Evolutionary conservation across 2,113 vertebrate genomes (phyloP).

Genomic region (Bucco capensis): DNA sequence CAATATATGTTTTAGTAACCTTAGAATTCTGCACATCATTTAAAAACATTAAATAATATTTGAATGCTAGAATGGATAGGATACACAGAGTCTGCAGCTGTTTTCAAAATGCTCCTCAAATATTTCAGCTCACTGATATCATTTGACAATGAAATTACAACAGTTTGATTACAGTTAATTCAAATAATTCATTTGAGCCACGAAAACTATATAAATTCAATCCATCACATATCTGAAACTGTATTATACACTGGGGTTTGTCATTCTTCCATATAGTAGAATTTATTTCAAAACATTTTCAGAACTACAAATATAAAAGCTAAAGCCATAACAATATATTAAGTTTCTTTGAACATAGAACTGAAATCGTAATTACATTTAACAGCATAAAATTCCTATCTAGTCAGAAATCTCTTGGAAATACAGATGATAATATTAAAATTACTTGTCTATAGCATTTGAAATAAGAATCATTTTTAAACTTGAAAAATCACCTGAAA

Average conservation of each 20-base stretch:
- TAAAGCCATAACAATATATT: neutral
- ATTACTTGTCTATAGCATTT: neutral
- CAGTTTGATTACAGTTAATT: neutral
- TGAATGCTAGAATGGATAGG: neutral
- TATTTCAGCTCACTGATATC: neutral
- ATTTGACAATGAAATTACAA: neutral
- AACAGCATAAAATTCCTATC: neutral
- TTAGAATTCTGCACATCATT: neutral
- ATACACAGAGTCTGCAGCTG: no score
- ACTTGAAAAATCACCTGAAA: neutral
- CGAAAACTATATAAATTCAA: neutral
- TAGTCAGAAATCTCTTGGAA: neutral
- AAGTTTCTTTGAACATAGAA: neutral
- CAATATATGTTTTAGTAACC: neutral
- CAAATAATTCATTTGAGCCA: neutral
- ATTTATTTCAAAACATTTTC: neutral
- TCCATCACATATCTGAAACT: neutral
- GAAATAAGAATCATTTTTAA: neutral
- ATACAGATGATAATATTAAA: neutral
- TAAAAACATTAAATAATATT: neutral
- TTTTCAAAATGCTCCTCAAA: neutral
- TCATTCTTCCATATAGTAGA: neutral
- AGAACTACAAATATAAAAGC: neutral
- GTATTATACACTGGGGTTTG: neutral
- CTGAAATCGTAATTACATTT: neutral